These are phyloP conservation scores for Noctua janthe DNA, from an alignment of 2,888 invertebrate species.

Conservation along the genomic window DNA sequence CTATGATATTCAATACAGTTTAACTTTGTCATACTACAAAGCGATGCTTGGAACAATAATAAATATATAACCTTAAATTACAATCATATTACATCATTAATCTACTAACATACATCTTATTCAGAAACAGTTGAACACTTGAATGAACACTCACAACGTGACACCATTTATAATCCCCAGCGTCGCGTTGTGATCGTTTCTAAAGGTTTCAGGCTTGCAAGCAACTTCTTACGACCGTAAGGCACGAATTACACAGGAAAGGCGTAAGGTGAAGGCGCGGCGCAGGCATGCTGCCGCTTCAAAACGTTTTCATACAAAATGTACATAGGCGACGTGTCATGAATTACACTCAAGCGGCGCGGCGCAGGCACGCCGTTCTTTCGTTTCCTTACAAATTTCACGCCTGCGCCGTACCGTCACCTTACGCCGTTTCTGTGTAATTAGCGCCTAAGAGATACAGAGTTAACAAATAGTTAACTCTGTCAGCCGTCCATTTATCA, in stretches of 20 bases:
- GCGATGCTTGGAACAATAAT: slow-evolving; percentile 55
- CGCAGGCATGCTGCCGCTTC: no score
- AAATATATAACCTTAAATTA: slow-evolving; percentile 32
- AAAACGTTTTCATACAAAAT: no score
- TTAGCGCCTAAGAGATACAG: background rate
- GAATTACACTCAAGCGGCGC: no score
- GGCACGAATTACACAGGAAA: no score
- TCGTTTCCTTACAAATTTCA: no score
- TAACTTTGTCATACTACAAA: slow-evolving; percentile 74
- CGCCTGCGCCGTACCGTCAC: no score
- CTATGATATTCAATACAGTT: slow-evolving; percentile 86
- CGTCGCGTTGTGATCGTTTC: background rate
- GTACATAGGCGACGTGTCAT: no score
- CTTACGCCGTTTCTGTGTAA: no score
- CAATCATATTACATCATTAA: slow-evolving; percentile 28
- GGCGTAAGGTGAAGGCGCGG: no score
- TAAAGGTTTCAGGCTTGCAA: background rate
- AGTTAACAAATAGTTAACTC: background rate
- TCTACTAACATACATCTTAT: slow-evolving; percentile 33
- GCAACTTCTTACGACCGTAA: background rate
- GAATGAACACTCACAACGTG: background rate
- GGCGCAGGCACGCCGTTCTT: no score
- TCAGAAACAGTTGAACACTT: slow-evolving; percentile 10
- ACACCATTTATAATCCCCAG: background rate
- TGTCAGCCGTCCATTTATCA: background rate